phyloP scores from a whole-genome alignment of 2,797 vertebrate species.

The Poecilia wingei region DNA sequence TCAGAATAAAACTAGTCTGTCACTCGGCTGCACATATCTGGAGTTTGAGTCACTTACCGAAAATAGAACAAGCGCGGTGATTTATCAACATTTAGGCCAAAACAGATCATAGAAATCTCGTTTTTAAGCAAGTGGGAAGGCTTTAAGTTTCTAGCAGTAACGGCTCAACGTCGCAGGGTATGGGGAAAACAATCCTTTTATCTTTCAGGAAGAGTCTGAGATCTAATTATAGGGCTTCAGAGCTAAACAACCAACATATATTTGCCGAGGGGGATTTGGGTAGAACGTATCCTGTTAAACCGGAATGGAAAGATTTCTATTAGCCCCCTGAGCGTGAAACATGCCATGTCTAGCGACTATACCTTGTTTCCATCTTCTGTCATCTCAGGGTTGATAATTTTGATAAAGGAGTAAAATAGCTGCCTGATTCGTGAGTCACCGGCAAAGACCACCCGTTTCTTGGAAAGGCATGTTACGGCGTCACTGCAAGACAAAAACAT shows the following conservation, averaged over 20 bases:
- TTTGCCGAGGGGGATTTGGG: not conserved
- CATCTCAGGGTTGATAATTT: conserved; percentile 87
- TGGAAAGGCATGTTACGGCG: conserved; percentile 90
- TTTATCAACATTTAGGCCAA: not conserved
- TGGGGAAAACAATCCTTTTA: not conserved
- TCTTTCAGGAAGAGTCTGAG: not conserved
- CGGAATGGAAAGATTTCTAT: not conserved
- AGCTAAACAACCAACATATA: not conserved
- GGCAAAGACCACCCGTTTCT: conserved; percentile 89
- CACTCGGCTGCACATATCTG: not conserved
- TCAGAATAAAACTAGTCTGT: not conserved
- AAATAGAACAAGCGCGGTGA: not conserved
- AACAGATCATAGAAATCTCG: not conserved
- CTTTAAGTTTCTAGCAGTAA: not conserved
- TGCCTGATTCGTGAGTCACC: conserved; percentile 97
- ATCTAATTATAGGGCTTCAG: not conserved
- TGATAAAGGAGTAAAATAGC: conserved; percentile 93
- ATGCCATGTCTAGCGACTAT: conserved; percentile 23
- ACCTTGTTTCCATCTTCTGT: conserved; percentile 94
- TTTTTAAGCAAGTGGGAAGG: not conserved
- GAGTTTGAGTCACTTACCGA: not conserved
- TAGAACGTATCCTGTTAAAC: not conserved
- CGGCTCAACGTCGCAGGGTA: not conserved
- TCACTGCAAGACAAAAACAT: conserved; percentile 84
- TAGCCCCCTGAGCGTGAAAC: not conserved